A percentile compares a stretch with the other conserved stretches of the same genome.
phyloP scores from a whole-genome alignment of 2,888 invertebrate genomes.

The Stratiomys singularior region DNA sequence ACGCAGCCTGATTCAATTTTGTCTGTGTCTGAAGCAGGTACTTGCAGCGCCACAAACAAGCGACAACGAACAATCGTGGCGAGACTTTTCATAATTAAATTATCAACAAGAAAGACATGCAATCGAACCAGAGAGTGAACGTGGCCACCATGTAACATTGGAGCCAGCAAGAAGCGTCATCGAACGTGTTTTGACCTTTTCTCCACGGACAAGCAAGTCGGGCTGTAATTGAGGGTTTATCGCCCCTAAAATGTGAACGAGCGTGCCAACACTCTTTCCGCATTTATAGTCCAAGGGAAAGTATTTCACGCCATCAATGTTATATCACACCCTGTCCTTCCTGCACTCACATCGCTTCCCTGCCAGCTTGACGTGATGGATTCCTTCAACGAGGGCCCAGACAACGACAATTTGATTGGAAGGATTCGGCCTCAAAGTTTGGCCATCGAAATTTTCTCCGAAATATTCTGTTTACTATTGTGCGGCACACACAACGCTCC shows the following conservation, averaged over 20 bases:
- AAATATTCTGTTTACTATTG: constrained; percentile 34
- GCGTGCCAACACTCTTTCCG: too few species aligned
- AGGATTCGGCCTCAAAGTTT: neutral
- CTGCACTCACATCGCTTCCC: neutral
- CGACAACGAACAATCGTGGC: neutral
- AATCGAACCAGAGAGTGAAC: neutral
- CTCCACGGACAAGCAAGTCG: neutral
- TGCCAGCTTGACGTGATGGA: neutral
- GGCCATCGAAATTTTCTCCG: neutral
- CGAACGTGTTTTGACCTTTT: constrained; percentile 25
- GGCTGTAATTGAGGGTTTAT: constrained; percentile 7
- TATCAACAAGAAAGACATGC: constrained; percentile 3
- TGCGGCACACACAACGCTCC: constrained; percentile 6
- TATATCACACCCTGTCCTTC: neutral
- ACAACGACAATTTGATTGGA: neutral
- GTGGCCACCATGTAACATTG: neutral
- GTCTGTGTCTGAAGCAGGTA: neutral
- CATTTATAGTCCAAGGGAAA: too few species aligned
- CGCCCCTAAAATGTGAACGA: neutral
- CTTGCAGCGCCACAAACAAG: neutral
- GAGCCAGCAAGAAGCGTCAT: neutral
- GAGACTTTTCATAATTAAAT: constrained; percentile 31
- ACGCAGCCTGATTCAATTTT: neutral
- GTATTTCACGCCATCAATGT: neutral
- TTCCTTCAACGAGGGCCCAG: neutral